These are phyloP conservation scores for Gerris buenoi DNA, from an alignment of 1,140 invertebrate genomes.

Conservation along the genomic window DNA sequence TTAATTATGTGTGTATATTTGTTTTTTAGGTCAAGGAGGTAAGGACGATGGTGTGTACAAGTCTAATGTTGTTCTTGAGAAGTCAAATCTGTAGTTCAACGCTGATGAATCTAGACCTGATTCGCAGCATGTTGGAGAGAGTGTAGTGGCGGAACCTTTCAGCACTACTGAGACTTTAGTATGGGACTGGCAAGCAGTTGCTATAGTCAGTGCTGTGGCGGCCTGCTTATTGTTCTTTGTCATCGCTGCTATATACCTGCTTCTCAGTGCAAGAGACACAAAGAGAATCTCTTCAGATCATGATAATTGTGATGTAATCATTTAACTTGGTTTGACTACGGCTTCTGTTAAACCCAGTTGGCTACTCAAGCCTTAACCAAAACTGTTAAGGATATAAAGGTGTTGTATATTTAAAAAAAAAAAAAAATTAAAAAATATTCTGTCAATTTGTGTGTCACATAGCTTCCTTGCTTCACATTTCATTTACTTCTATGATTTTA, in stretches of 20 bases:
- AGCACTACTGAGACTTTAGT: conserved; percentile 18
- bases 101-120: conserved; percentile 10
- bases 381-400: no score
- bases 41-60: conserved; percentile 12
- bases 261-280: conserved; percentile 43
- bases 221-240: conserved; percentile 47
- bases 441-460: no score
- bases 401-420: no score
- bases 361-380: no score
- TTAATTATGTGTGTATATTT: no score
- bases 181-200: conserved; percentile 43
- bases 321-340: no score
- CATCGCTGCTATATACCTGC: conserved; percentile 42
- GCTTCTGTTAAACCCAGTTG: no score
- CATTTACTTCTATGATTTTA: no score
- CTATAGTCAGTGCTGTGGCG: conserved; percentile 39
- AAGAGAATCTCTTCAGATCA: conserved; percentile 39
- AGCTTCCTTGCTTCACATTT: no score
- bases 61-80: conserved; percentile 9
- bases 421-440: no score
- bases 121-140: conserved; percentile 1
- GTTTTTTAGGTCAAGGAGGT: conserved; percentile 7
- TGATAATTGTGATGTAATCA: conserved; percentile 17
- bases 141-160: conserved; percentile 16
- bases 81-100: conserved; percentile 7